Conservation (phyloP, 2,888 invertebrate genomes). For the Eupelmus urozonus region DNA sequence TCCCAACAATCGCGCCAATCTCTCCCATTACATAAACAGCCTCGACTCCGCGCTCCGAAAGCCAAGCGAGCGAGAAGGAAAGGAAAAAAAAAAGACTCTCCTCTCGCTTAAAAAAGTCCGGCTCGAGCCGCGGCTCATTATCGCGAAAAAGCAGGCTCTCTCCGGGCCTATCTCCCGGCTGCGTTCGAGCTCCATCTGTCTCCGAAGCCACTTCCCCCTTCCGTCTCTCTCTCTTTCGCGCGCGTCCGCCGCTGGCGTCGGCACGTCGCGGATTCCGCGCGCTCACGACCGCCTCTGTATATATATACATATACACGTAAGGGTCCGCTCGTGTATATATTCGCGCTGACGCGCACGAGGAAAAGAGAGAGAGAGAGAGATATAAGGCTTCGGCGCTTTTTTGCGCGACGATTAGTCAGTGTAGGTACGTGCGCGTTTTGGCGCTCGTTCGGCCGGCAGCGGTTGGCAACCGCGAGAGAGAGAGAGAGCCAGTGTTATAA, state of each 20-base stretch:
- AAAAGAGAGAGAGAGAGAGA: too few species aligned
- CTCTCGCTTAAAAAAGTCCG: too few species aligned
- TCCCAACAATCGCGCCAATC: too few species aligned
- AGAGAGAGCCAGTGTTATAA: too few species aligned
- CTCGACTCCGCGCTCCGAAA: not conserved
- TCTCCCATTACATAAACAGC: not conserved
- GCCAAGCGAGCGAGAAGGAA: not conserved
- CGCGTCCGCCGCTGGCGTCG: slow-evolving; percentile 12
- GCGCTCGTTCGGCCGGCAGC: too few species aligned
- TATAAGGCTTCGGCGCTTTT: slow-evolving; percentile 60
- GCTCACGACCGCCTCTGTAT: too few species aligned
- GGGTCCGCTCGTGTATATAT: not conserved
- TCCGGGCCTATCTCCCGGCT: slow-evolving; percentile 41
- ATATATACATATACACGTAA: not conserved
- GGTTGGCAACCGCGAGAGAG: too few species aligned
- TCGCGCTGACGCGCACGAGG: not conserved
- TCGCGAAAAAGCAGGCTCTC: slow-evolving; percentile 37
- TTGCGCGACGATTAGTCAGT: slow-evolving; percentile 67
- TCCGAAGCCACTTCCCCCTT: slow-evolving; percentile 6
- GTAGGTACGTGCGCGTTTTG: too few species aligned
- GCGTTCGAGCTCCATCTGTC: slow-evolving; percentile 19
- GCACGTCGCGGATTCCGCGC: slow-evolving; percentile 60
- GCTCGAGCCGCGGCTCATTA: slow-evolving; percentile 5
- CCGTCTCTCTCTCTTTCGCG: slow-evolving; percentile 15
- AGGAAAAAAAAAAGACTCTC: not conserved